Base-by-base conservation (phyloP, 2,888 invertebrate species). In the Pilophorus perplexus region DNA sequence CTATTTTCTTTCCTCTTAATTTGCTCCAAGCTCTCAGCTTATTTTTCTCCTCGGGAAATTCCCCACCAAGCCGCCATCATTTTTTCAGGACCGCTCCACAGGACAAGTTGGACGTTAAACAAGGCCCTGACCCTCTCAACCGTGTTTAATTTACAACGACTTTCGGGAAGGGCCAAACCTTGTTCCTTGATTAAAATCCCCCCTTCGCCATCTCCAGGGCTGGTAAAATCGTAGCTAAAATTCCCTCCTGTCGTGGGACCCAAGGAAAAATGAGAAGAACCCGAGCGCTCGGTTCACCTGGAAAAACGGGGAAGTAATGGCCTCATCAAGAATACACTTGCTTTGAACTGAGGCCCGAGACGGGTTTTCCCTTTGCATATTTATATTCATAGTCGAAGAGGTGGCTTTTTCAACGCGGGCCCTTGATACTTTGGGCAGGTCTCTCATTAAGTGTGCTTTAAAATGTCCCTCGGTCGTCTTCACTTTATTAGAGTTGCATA, bases 331-430 rank as follows among this genome's bases (percentile, higher is more conserved):
- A 14, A 23, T 23, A 23, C 48, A 50, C 48, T 23, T 44, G 25
- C 48, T 50, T 50, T 50, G 48, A 50, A 50, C 23, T 50, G 1
- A 12, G 48, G 16, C n/a, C n/a, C n/a, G n/a, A n/a, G n/a, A n/a
- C 1, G 4, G 48, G 25, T 25, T 50, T 44, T 50, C 25, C 25
- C 33, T n/a, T n/a, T n/a, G 6, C 12, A 33, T 33, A 33, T 33
- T 33, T 33, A 33, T 33, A 33, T 33, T 33, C 33, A 33, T 33
- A 33, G 33, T 12, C 12, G 12, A n/a, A n/a, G n/a, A n/a, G n/a
- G n/a, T n/a, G n/a, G n/a, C n/a, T n/a, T n/a, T n/a, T n/a, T n/a
- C n/a, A n/a, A n/a, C n/a, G n/a, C n/a, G n/a, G n/a, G n/a, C n/a
- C n/a, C n/a, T n/a, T n/a, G n/a, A n/a, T n/a, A n/a, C n/a, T n/a